These are phyloP conservation scores for Brachyalestes nurse DNA, from an alignment of 2,797 vertebrate species.

Conservation along the genomic window DNA sequence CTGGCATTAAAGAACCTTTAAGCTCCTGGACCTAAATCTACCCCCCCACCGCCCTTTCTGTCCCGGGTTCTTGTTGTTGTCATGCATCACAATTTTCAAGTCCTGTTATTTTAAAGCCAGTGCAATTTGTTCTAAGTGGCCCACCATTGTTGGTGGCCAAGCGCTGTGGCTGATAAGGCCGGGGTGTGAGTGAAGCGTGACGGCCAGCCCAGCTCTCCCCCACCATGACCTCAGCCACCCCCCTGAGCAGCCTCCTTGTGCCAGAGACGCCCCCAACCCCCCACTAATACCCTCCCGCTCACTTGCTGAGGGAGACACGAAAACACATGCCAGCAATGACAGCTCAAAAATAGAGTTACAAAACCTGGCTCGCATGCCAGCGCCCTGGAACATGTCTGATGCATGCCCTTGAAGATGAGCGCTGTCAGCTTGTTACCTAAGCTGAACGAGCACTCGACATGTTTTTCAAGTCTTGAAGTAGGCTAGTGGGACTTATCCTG, in stretches of 20 bases:
- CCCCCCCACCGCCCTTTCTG: neutral
- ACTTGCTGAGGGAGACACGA: slow-evolving; percentile 15
- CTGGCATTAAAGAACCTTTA: neutral
- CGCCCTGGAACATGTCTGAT: slow-evolving; percentile 3
- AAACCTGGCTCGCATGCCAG: slow-evolving; percentile 24
- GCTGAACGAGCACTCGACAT: neutral
- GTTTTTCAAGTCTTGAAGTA: slow-evolving; percentile 18
- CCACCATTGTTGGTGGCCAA: slow-evolving; percentile 59
- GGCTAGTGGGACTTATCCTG: slow-evolving; percentile 22
- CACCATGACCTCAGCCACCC: slow-evolving; percentile 45
- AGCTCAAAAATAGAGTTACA: slow-evolving; percentile 39
- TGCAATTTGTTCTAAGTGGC: slow-evolving; percentile 64
- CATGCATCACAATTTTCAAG: slow-evolving; percentile 31
- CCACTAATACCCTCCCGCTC: slow-evolving; percentile 28
- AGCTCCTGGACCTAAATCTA: slow-evolving; percentile 49
- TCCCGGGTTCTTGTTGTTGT: slow-evolving; percentile 53
- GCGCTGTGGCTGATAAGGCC: slow-evolving; percentile 51
- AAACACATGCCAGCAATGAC: slow-evolving; percentile 41
- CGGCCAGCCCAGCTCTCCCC: slow-evolving; percentile 33
- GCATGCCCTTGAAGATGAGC: slow-evolving; percentile 34
- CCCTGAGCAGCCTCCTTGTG: slow-evolving; percentile 26
- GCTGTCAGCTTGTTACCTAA: slow-evolving; percentile 8
- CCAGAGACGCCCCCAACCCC: slow-evolving; percentile 17
- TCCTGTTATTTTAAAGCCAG: slow-evolving; percentile 62
- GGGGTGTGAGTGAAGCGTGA: slow-evolving; percentile 52